Evolutionary conservation across 2,888 invertebrate genomes (phyloP).

Genomic region (Macropis europaea): DNA sequence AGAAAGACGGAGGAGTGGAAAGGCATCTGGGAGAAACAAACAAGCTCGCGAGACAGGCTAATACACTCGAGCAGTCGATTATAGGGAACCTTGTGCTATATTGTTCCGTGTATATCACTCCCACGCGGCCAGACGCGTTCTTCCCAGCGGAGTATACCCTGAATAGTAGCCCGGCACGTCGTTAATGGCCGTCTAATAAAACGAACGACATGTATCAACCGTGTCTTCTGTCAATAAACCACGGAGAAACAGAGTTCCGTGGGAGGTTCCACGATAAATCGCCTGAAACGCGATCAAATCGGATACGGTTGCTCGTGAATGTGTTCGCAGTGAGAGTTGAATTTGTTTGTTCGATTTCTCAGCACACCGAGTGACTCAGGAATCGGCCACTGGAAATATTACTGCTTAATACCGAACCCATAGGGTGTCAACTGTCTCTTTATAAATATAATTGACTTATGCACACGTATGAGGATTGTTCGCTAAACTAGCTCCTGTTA

Average conservation of each 20-base stretch:
- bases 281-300: too few species aligned
- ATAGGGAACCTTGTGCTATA: conserved; percentile 58
- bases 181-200: conserved; percentile 12
- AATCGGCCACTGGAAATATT: too few species aligned
- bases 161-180: background rate
- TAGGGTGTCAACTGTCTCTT: too few species aligned
- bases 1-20: conserved; percentile 1
- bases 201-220: background rate
- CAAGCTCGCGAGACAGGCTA: conserved; percentile 21
- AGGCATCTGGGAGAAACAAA: conserved; percentile 28
- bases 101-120: conserved; percentile 56
- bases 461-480: too few species aligned
- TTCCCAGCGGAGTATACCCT: conserved; percentile 6
- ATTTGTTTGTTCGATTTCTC: too few species aligned
- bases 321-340: too few species aligned
- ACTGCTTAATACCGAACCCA: too few species aligned
- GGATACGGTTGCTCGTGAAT: too few species aligned
- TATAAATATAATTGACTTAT: too few species aligned
- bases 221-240: conserved; percentile 17
- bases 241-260: background rate
- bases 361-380: too few species aligned
- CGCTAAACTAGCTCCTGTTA: too few species aligned
- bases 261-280: too few species aligned
- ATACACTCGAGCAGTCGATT: conserved; percentile 39
- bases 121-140: conserved; percentile 22